Evolutionary conservation across 2,113 vertebrate species (phyloP).

Genomic region (Pachycephala philippinensis): DNA sequence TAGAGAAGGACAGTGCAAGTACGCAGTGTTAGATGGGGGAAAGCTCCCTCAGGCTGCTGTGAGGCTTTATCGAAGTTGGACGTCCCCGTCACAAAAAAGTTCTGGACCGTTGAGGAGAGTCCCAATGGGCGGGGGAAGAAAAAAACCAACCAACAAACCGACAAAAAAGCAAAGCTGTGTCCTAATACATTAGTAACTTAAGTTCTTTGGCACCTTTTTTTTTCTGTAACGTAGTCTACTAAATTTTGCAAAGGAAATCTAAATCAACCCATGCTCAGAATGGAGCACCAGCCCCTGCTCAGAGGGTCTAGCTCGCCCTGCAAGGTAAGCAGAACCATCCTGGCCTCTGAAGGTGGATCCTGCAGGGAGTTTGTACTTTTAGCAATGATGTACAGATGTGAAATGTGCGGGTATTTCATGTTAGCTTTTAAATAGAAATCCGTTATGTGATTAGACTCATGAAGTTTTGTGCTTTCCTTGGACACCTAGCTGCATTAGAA

Average conservation of each 20-base stretch:
- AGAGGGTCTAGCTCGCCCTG: neutral
- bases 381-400: rapidly evolving
- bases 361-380: neutral
- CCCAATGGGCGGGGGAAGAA: neutral
- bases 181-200: neutral
- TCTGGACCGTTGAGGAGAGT: neutral
- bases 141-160: neutral
- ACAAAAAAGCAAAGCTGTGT: neutral
- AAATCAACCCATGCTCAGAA: neutral
- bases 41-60: neutral
- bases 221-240: neutral
- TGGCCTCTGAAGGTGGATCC: neutral
- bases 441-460: neutral
- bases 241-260: conserved; percentile 1
- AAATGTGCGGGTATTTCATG: neutral
- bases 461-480: neutral
- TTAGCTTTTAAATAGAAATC: neutral
- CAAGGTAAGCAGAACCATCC: conserved; percentile 29
- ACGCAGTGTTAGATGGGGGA: rapidly evolving
- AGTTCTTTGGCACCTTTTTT: neutral
- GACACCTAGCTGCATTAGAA: too few species aligned
- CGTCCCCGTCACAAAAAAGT: rapidly evolving
- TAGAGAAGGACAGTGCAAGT: rapidly evolving
- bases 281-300: conserved; percentile 49
- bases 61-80: too few species aligned